A percentile compares a stretch with the other conserved stretches of the same genome.
These are phyloP conservation scores for Masticophis lateralis DNA, from an alignment of 2,797 vertebrate species.

Conservation along the genomic window DNA sequence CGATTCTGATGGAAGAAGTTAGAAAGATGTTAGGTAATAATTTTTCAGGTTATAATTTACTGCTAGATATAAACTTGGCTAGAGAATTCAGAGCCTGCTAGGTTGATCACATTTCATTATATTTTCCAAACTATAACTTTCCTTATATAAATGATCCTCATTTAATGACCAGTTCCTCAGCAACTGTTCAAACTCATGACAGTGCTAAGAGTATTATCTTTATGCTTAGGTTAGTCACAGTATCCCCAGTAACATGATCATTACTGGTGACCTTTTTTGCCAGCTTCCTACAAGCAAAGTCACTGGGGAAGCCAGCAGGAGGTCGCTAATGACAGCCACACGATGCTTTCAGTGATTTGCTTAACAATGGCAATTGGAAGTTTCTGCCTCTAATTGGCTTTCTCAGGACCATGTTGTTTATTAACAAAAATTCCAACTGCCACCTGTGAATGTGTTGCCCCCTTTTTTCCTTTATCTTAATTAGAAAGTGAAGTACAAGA, in stretches of 20 bases:
- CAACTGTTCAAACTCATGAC: not conserved
- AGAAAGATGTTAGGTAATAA: not conserved
- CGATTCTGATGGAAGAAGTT: not conserved
- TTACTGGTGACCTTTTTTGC: not conserved
- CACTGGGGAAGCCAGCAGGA: not conserved
- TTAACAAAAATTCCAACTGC: not conserved
- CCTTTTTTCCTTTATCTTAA: not conserved
- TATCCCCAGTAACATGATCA: not conserved
- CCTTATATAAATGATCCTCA: not conserved
- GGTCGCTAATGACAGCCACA: not conserved
- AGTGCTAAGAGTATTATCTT: not conserved
- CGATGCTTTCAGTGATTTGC: not conserved
- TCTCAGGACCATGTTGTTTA: not conserved
- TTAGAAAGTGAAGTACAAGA: not conserved
- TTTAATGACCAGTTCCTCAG: not conserved
- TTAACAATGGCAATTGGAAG: not conserved
- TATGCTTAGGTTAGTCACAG: not conserved
- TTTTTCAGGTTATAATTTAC: not conserved
- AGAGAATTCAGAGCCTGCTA: not conserved
- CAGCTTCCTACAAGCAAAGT: not conserved
- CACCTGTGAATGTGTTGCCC: not conserved
- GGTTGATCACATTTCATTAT: not conserved
- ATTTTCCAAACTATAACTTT: not conserved
- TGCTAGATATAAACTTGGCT: not conserved
- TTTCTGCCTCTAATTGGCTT: not conserved